These are phyloP conservation scores for Isotomurus palustris DNA, from an alignment of 2,888 invertebrate genomes.

Conservation along the genomic window DNA sequence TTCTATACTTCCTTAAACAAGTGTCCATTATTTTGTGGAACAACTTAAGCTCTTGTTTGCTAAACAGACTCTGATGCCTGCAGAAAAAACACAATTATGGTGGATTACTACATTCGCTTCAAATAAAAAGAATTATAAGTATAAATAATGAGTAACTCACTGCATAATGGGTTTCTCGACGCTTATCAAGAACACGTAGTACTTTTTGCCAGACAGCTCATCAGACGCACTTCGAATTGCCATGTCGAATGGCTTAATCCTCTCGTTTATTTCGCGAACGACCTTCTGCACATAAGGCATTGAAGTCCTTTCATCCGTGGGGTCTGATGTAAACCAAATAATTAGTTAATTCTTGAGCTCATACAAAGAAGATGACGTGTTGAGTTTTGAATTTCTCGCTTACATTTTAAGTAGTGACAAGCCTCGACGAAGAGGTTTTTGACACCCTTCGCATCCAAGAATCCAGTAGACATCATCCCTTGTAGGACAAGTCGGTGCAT, in stretches of 20 bases:
- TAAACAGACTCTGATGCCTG: conserved; percentile 37
- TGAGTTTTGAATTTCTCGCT: too few relatives aligned
- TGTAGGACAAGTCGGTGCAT: conserved; percentile 43
- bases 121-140: background rate
- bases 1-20: conserved; percentile 27
- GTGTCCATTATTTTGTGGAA: conserved; percentile 40
- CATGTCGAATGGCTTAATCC: conserved; percentile 37
- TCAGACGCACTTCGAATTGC: conserved; percentile 39
- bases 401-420: conserved; percentile 27
- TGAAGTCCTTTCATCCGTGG: conserved; percentile 18
- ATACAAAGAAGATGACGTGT: background rate
- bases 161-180: conserved; percentile 43
- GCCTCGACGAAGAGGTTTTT: conserved; percentile 37
- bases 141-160: conserved; percentile 16
- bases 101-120: background rate
- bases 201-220: conserved; percentile 42
- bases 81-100: conserved; percentile 8
- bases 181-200: conserved; percentile 39
- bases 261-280: conserved; percentile 40
- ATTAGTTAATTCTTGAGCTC: background rate
- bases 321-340: background rate
- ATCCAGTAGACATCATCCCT: conserved; percentile 41
- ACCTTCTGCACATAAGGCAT: conserved; percentile 38
- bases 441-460: conserved; percentile 40
- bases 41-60: conserved; percentile 36